Base-by-base conservation (phyloP, 2,888 invertebrate genomes). In the Athetis lepigone region DNA sequence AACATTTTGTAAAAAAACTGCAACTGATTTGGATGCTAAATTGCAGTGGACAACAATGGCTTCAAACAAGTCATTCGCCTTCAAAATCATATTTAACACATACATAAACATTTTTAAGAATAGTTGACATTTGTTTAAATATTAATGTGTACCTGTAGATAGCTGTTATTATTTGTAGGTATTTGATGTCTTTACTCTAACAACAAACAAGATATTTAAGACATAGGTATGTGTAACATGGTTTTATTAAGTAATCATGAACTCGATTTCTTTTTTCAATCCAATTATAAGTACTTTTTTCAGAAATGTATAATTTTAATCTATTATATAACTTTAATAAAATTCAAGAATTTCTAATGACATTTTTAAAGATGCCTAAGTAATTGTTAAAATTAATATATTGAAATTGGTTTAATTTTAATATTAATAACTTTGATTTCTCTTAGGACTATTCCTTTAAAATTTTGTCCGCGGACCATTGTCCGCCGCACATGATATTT, bases 401-500 rank as follows among this genome's bases (percentile, higher is more conserved):
- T 60, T 54, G 70, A 33, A 70, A n/a, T n/a, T 55, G 23, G 21
- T 71, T 33, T 64, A 54, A 45, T 64, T 76, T 45, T 5, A 76
- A 56, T 45, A 40, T 56, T 52, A 29, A 33, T 76, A 56, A 77
- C 45, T 36, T 57, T 77, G 52, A 72, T 65, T 65, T 71, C n/a
- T 64, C 77, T 42, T 52, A 67, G 43, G 51, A 66, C 37, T 50
- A 66, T 21, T 49, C 73, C 68, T 73, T 66, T 42, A 63, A 54
- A 63, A 46, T 65, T 54, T n/a, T n/a, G n/a, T n/a, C n/a, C n/a
- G n/a, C n/a, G n/a, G n/a, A n/a, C n/a, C n/a, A n/a, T n/a, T n/a
- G n/a, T n/a, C n/a, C n/a, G n/a, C n/a, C n/a, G n/a, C n/a, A 56
- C 55, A 56, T 29, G 25, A 87, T 85, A 84, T 84, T 85, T 81